A percentile compares a stretch with the other conserved stretches of the same genome.
Conservation (phyloP, 1,140 invertebrate species). For the Holcopasites calliopsidis region DNA sequence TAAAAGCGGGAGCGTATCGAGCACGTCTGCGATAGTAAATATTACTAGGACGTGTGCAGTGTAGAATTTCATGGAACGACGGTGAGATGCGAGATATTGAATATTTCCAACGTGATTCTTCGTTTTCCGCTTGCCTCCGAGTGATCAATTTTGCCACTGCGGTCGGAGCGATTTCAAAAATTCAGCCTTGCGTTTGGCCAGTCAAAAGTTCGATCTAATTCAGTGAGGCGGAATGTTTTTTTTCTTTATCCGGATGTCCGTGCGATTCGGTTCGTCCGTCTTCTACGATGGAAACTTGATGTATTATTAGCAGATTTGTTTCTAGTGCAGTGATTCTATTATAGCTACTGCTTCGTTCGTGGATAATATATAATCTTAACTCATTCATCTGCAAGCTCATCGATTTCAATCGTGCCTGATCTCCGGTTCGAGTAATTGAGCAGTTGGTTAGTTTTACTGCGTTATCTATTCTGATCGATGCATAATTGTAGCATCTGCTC, state of each 20-base stretch:
- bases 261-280: too few relatives aligned
- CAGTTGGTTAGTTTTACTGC: not conserved
- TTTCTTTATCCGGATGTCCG: too few relatives aligned
- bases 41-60: not conserved
- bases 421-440: not conserved
- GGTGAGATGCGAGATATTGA: not conserved
- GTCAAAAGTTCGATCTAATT: too few relatives aligned
- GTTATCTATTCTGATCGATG: not conserved
- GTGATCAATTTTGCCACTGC: not conserved
- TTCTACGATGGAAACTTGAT: too few relatives aligned
- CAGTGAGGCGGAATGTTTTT: too few relatives aligned
- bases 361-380: not conserved
- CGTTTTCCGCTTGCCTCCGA: not conserved
- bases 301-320: too few relatives aligned
- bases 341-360: too few relatives aligned
- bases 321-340: too few relatives aligned
- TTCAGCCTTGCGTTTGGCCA: not conserved
- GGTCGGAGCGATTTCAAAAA: not conserved
- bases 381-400: not conserved
- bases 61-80: not conserved
- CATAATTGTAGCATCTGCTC: constrained; percentile 1
- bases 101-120: not conserved
- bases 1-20: not conserved
- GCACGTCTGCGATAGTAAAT: not conserved
- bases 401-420: not conserved